Evolutionary conservation across 2,888 invertebrate species (phyloP), one percentile per base, ranked within the genome.

Genomic region (Drosophila neonasuta): DNA sequence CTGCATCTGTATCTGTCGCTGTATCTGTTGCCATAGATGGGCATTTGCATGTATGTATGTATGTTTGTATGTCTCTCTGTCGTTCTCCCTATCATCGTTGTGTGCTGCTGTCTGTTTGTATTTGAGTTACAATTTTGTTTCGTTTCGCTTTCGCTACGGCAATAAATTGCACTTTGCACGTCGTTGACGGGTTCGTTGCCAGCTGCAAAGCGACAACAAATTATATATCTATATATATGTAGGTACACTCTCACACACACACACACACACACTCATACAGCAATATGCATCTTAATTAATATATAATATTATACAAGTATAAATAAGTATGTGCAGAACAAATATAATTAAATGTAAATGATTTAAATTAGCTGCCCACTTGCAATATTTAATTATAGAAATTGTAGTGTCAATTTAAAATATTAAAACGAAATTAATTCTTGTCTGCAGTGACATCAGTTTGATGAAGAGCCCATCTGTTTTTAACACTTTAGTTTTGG

Each of bases 81-180:
- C 24, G 24, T 24, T 57, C 58, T 44, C 34, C 50, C 46, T 62
- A 30, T 46, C 30, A 0, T 17, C 17, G 17, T 17, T 17, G 17
- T 17, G 17, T 17, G 24, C 24, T 24, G 24, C 13, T 17, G 63
- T 74, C 64, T 71, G 60, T 71, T 69, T 79, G 70, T 73, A 48
- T 80, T 86, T 82, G 80, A 83, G 86, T 81, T 81, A 87, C 80
- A 86, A 83, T 81, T 87, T 82, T 72, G 83, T 72, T 79, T 80
- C 68, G 83, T 65, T 85, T 79, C 86, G 72, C 62, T 81, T 74
- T 70, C 62, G 79, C 79, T 74, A 74, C 61, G 76, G 71, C 79
- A 75, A 77, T 81, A 81, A 77, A 77, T 87, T 83, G 80, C 87
- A 81, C 80, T 81, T 81, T 81, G 87, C 86, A 79, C 87, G 86